Evolutionary conservation across 2,888 invertebrate species (phyloP).

Genomic region (Ormyrus pomaceus): DNA sequence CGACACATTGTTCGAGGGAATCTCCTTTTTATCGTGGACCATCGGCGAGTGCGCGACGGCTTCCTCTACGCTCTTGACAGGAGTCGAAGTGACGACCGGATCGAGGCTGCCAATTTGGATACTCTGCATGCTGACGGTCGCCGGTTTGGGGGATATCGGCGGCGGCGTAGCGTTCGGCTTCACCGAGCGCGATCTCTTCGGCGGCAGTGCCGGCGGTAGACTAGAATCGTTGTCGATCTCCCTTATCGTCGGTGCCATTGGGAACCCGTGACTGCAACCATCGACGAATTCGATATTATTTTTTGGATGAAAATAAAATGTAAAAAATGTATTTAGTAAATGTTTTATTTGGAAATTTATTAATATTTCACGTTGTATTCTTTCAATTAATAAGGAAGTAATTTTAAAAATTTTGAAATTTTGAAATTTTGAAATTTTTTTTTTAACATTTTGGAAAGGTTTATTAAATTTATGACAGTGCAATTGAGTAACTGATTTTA

Average conservation of each 20-base stretch:
- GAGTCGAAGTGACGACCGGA: conserved; percentile 68
- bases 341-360: too few relatives aligned
- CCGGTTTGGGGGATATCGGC: conserved; percentile 70
- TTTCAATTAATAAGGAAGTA: background rate
- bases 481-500: too few relatives aligned
- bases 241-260: conserved; percentile 69
- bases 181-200: conserved; percentile 78
- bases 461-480: too few relatives aligned
- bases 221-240: conserved; percentile 70
- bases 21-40: conserved; percentile 65
- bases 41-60: conserved; percentile 30
- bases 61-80: conserved; percentile 63
- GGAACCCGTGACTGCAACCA: conserved; percentile 65
- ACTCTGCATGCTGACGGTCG: conserved; percentile 73
- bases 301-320: too few relatives aligned
- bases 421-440: background rate
- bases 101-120: conserved; percentile 68
- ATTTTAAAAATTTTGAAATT: background rate
- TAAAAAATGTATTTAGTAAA: too few relatives aligned
- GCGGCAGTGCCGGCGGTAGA: conserved; percentile 80
- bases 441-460: too few relatives aligned
- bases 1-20: conserved; percentile 64
- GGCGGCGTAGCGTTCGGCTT: conserved; percentile 69
- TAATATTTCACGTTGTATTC: too few relatives aligned
- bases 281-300: background rate